These are phyloP conservation scores for Trissolcus basalis DNA, from an alignment of 1,140 invertebrate genomes.

Conservation along the genomic window DNA sequence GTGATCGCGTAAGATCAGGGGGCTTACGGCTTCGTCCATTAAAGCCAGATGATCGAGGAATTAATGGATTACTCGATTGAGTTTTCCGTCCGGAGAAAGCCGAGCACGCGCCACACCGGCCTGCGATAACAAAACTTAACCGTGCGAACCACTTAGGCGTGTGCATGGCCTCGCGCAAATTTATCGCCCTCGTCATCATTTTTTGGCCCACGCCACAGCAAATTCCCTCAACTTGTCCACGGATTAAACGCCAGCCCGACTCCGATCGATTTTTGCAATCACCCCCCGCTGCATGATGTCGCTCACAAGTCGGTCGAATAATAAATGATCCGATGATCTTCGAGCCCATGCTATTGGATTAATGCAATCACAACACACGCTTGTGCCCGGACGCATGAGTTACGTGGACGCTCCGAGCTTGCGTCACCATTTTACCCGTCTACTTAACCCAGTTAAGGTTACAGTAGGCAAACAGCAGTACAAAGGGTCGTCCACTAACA, in stretches of 20 bases:
- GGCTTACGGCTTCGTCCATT: constrained; percentile 36
- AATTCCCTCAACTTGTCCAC: no score
- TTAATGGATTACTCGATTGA: constrained; percentile 48
- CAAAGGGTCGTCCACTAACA: constrained; percentile 49
- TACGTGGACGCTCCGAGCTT: constrained; percentile 37
- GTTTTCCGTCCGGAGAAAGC: constrained; percentile 25
- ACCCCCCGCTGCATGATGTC: no score
- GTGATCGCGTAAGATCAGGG: constrained; percentile 44
- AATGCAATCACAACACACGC: constrained; percentile 31
- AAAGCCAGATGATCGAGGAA: constrained; percentile 43
- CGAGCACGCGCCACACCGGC: constrained; percentile 13
- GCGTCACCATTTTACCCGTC: constrained; percentile 41
- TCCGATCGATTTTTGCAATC: no score
- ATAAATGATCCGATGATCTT: background rate
- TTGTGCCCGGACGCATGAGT: constrained; percentile 45
- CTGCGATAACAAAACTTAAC: constrained; percentile 11
- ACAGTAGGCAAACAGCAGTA: constrained; percentile 36
- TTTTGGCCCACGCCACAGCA: no score
- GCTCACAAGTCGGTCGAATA: no score
- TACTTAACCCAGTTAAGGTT: constrained; percentile 52
- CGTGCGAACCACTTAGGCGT: background rate
- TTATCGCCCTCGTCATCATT: no score
- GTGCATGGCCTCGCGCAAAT: no score
- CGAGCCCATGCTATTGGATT: constrained; percentile 18
- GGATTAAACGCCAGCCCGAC: no score